Conservation (phyloP, 1,140 invertebrate species). For the Pseudachorutes palmiensis region DNA sequence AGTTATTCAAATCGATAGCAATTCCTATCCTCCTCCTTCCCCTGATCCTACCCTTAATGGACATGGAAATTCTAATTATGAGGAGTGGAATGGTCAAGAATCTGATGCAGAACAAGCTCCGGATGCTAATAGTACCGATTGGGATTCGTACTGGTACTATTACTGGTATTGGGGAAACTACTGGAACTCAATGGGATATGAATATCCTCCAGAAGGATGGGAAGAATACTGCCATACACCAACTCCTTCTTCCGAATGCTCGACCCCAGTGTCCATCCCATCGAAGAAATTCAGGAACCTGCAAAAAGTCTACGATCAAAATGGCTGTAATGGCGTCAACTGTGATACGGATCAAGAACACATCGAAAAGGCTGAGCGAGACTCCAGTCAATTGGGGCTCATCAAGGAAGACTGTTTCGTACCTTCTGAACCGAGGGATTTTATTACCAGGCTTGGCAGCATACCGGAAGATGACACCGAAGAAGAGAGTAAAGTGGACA, state of each 20-base stretch:
- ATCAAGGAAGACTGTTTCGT: not conserved
- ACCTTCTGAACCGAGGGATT: not conserved
- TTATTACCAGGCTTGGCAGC: not conserved
- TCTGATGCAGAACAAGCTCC: not conserved
- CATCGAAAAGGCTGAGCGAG: not conserved
- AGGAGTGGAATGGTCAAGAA: not conserved
- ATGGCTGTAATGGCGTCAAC: not conserved
- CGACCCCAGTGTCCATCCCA: not conserved
- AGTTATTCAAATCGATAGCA: not conserved
- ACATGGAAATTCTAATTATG: not conserved
- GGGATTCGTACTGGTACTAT: conserved; percentile 35
- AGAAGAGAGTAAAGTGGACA: not conserved
- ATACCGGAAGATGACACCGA: not conserved
- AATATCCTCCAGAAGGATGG: conserved; percentile 24
- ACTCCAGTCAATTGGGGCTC: not conserved
- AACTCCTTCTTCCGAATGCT: not conserved
- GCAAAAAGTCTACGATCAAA: conserved; percentile 6
- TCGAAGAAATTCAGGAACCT: not conserved
- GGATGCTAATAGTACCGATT: not conserved
- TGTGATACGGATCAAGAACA: not conserved
- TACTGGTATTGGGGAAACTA: conserved; percentile 36
- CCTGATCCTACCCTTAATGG: not conserved
- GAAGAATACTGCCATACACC: not conserved
- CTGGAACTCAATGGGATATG: conserved; percentile 29
- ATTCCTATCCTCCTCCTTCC: conserved; percentile 11